Evolutionary conservation across 2,113 vertebrate species (phyloP), one percentile per base, ranked within the genome.

Genomic region (Phocoena phocoena): DNA sequence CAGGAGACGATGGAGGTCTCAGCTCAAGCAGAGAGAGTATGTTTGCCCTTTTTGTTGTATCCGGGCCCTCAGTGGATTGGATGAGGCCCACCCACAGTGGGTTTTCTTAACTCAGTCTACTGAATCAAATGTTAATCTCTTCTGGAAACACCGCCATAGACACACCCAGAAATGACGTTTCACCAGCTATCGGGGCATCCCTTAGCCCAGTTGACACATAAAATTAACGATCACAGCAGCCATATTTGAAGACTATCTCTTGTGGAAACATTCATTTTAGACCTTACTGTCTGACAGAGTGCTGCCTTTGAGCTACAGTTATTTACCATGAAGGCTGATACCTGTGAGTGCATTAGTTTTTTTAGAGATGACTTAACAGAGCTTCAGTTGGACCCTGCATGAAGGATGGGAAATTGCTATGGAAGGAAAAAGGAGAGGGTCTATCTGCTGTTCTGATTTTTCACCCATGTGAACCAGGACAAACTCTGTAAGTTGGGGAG

Each of bases 401-500:
- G 38, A 79, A 91, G 85, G 36, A 33, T 58, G 7, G 20, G 20
- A 92, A 73, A 47, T 84, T 77, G 2, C 55, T 88, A 44, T 73
- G 28, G 9, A 38, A 84, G 28, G 41, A 86, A 55, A 83, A 83
- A 73, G 25, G 26, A 94, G 21, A 87, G 50, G 20, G 44, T 71
- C 38, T 90, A 3, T 53, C 47, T 85, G 68, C 58, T 8, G 60
- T 68, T 98, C 97, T 94, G 10, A 95, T 79, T 1, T 76, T 28
- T 63, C 1, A 74, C 68, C 85, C 93, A 63, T 0, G 4, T 38
- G 23, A 94, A 94, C 84, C 21, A 93, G 85, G 38, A 83, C 28
- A 96, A 96, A 90, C 58, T 88, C 70, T 58, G 55, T 58, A 67
- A 96, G 81, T 36, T 96, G 84, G 79, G n/a, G 83, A 67, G 60